phyloP scores from a whole-genome alignment of 37 sponge, comb jelly and placozoan genomes.

The Ephydatia muelleri region DNA sequence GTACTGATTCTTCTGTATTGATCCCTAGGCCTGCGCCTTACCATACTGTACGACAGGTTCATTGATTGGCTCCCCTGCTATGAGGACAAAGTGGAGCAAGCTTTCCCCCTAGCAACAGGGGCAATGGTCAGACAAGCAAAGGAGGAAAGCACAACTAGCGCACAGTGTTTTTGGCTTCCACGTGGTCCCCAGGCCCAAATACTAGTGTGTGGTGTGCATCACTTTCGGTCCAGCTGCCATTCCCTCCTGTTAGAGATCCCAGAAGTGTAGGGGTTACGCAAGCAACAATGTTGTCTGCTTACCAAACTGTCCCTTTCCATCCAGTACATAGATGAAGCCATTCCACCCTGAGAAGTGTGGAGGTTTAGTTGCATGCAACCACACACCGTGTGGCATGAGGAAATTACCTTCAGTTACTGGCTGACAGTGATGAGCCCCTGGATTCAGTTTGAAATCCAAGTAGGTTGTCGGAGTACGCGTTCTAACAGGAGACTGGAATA shows the following conservation, averaged over 20 bases:
- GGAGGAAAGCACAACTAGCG: not conserved
- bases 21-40: not conserved
- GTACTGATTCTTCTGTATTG: not conserved
- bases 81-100: slow-evolving; percentile 77
- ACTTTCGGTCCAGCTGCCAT: slow-evolving; percentile 39
- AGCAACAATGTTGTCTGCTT: not conserved
- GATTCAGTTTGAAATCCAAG: slow-evolving; percentile 83
- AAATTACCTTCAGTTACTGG: slow-evolving; percentile 62
- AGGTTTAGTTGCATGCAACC: not conserved
- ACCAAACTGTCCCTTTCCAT: slow-evolving; percentile 79
- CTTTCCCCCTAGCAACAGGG: slow-evolving; percentile 20
- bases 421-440: slow-evolving; percentile 74
- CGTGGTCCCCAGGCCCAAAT: slow-evolving; percentile 54
- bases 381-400: not conserved
- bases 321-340: slow-evolving; percentile 80
- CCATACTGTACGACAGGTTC: slow-evolving; percentile 89
- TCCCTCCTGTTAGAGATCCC: slow-evolving; percentile 14
- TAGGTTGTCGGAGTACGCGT: slow-evolving; percentile 85
- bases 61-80: slow-evolving; percentile 91
- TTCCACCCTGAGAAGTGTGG: slow-evolving; percentile 58
- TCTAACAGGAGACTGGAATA: slow-evolving; percentile 68
- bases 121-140: not conserved
- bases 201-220: slow-evolving; percentile 79
- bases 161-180: slow-evolving; percentile 62
- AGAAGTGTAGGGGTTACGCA: too few relatives aligned